Conservation (phyloP, 2,113 vertebrate species). For the Pantherophis guttatus region DNA sequence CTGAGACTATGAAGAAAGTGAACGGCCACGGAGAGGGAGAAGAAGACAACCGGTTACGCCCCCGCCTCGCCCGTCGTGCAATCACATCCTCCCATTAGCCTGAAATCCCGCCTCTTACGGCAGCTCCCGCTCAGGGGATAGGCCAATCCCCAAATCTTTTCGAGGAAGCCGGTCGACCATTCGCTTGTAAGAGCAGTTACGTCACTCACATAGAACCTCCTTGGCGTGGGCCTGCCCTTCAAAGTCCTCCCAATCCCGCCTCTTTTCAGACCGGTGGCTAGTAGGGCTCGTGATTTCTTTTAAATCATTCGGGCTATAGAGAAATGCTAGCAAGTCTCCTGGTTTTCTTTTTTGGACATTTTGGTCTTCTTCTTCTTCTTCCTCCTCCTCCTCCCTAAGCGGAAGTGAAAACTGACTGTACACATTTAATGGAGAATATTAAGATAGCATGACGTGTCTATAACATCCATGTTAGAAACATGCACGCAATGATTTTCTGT, state of each 20-base stretch:
- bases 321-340: neutral
- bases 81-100: neutral
- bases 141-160: neutral
- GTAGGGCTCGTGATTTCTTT: conserved; percentile 10
- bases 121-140: neutral
- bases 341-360: neutral
- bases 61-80: rapidly evolving
- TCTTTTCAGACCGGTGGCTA: neutral
- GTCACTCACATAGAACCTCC: neutral
- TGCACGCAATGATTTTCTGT: neutral
- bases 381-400: neutral
- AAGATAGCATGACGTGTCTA: neutral
- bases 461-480: neutral
- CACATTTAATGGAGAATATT: neutral
- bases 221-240: too few relatives aligned
- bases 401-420: neutral
- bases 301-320: conserved; percentile 24
- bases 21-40: too few relatives aligned
- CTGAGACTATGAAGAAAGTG: conserved; percentile 13
- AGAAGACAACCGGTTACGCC: neutral
- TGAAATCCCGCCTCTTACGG: neutral
- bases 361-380: neutral
- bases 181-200: neutral
- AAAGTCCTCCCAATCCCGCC: too few relatives aligned
- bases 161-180: neutral